Conservation (phyloP, 2,888 invertebrate genomes). For the Xylota segnis region DNA sequence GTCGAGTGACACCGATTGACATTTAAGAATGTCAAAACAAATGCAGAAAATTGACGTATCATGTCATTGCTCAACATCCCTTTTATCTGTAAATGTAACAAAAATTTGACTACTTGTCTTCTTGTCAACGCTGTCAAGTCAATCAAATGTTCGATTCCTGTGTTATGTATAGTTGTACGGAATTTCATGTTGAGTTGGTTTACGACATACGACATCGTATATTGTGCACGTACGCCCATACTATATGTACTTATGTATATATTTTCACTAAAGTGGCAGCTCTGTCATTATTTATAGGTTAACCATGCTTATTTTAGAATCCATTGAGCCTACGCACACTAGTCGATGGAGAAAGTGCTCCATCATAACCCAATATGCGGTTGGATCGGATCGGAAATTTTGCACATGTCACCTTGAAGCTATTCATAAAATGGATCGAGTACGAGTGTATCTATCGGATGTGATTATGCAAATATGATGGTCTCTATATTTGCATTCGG, state of each 20-base stretch:
- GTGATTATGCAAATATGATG: background rate
- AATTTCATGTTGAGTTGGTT: no score
- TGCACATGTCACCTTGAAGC: slow-evolving; percentile 6
- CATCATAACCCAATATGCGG: background rate
- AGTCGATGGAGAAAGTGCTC: background rate
- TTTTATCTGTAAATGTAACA: no score
- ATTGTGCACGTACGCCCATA: no score
- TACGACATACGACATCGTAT: no score
- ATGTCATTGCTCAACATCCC: no score
- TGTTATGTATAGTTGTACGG: no score
- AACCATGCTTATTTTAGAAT: slow-evolving; percentile 5
- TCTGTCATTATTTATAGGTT: slow-evolving; percentile 2
- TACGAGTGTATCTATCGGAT: background rate
- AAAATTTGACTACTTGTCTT: no score
- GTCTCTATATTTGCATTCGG: slow-evolving; percentile 6
- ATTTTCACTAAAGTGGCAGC: slow-evolving; percentile 9
- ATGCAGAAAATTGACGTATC: no score
- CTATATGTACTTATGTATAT: no score
- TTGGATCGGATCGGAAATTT: background rate
- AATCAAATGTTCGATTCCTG: no score
- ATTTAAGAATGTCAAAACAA: background rate
- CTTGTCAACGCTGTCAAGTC: no score
- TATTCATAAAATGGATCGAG: background rate
- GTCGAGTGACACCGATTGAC: no score
- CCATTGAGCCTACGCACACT: background rate